Evolutionary conservation across 2,113 vertebrate genomes (phyloP).

Genomic region (Struthidea cinerea): DNA sequence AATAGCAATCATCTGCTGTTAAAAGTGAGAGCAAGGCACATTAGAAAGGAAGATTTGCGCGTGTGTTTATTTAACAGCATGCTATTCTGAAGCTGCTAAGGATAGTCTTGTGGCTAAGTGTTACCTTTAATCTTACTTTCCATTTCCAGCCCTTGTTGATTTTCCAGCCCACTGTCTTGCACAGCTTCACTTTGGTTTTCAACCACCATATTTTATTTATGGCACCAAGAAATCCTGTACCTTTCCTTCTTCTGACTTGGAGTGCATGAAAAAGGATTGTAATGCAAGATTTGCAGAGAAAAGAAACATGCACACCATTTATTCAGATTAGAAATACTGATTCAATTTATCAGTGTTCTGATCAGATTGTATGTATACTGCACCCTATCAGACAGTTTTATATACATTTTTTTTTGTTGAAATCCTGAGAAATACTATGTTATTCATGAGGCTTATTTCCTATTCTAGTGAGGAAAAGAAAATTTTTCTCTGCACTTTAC

Average conservation of each 20-base stretch:
- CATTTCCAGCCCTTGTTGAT: slow-evolving; percentile 63
- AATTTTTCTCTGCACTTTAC: slow-evolving; percentile 20
- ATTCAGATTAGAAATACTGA: slow-evolving; percentile 29
- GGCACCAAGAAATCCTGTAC: slow-evolving; percentile 18
- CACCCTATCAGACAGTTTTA: background rate
- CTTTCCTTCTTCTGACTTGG: background rate
- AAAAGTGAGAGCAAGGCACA: slow-evolving; percentile 26
- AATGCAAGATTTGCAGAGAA: slow-evolving; percentile 6
- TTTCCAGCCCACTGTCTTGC: slow-evolving; percentile 55
- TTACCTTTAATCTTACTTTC: slow-evolving; percentile 66
- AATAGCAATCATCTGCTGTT: slow-evolving; percentile 45
- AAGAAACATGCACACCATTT: background rate
- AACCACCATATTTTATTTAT: slow-evolving; percentile 42
- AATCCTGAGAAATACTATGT: background rate
- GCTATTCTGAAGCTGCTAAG: slow-evolving; percentile 63
- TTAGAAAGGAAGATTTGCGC: background rate
- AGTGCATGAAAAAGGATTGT: background rate
- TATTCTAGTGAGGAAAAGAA: slow-evolving; percentile 14
- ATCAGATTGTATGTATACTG: background rate
- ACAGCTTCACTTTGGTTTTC: slow-evolving; percentile 52
- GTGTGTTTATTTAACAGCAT: slow-evolving; percentile 15
- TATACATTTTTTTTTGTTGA: background rate
- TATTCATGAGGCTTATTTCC: slow-evolving; percentile 11
- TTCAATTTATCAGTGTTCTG: background rate
- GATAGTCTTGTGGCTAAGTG: slow-evolving; percentile 28